These are phyloP conservation scores for Bradypus variegatus DNA, from an alignment of 2,797 vertebrate species.

Conservation along the genomic window DNA sequence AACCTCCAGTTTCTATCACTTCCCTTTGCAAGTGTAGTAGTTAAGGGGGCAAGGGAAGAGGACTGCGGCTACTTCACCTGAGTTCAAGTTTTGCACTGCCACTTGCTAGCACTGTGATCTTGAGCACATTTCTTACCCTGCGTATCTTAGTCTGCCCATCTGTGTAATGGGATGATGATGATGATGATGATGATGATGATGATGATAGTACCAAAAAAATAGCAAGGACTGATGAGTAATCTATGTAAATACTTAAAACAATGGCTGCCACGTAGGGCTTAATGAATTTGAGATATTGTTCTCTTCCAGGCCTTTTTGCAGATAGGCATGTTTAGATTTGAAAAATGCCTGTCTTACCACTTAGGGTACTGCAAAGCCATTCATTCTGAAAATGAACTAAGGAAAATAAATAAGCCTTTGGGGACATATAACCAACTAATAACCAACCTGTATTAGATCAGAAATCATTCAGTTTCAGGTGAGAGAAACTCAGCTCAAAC, in stretches of 20 bases:
- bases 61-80: background rate
- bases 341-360: background rate
- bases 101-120: background rate
- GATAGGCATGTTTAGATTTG: background rate
- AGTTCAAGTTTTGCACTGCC: background rate
- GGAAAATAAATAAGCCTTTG: background rate
- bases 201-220: background rate
- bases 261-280: background rate
- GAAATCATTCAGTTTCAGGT: background rate
- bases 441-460: slow-evolving; percentile 14
- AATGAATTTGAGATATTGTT: background rate
- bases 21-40: background rate
- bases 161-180: background rate
- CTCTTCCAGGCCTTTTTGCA: background rate
- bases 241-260: background rate
- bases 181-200: background rate
- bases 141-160: background rate
- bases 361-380: background rate
- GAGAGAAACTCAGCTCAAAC: background rate
- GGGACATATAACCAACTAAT: background rate
- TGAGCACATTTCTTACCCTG: background rate
- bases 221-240: background rate
- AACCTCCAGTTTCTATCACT: too few species aligned
- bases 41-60: fast-evolving
- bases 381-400: background rate